Percentiles rank a stretch among this genome's conserved stretches.
Evolutionary conservation across 2,888 invertebrate species (phyloP).

Genomic region (Melieria crassipennis): DNA sequence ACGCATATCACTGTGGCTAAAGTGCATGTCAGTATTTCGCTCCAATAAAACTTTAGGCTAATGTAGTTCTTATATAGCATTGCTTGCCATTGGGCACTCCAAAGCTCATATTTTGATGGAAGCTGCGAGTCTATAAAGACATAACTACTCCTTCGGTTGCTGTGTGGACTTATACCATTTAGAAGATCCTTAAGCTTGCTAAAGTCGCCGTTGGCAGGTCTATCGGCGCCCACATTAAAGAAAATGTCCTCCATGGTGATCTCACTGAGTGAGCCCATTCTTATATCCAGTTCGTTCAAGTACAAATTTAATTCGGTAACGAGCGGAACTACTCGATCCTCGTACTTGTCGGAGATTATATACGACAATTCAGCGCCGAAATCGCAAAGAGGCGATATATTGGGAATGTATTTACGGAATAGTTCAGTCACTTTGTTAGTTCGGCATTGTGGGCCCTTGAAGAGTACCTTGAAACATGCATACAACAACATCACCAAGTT

Average conservation of each 20-base stretch:
- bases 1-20: not conserved
- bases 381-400: constrained; percentile 14
- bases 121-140: constrained; percentile 12
- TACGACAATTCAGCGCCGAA: constrained; percentile 36
- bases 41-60: not conserved
- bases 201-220: constrained; percentile 17
- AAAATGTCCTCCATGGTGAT: constrained; percentile 34
- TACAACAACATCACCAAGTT: not conserved
- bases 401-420: constrained; percentile 26
- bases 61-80: constrained; percentile 69
- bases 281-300: constrained; percentile 16
- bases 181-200: constrained; percentile 19
- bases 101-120: constrained; percentile 5
- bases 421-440: constrained; percentile 13
- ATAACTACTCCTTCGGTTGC: constrained; percentile 5
- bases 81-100: constrained; percentile 70
- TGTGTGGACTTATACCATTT: constrained; percentile 24
- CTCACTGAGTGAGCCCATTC: constrained; percentile 29
- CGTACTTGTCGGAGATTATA: constrained; percentile 23
- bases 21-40: not conserved
- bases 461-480: constrained; percentile 17
- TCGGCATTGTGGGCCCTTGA: constrained; percentile 20
- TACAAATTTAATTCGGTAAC: constrained; percentile 24
- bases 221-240: constrained; percentile 24
- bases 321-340: not conserved